Evolutionary conservation across 2,113 vertebrate species (phyloP).

Genomic region (Cisticola juncidis): DNA sequence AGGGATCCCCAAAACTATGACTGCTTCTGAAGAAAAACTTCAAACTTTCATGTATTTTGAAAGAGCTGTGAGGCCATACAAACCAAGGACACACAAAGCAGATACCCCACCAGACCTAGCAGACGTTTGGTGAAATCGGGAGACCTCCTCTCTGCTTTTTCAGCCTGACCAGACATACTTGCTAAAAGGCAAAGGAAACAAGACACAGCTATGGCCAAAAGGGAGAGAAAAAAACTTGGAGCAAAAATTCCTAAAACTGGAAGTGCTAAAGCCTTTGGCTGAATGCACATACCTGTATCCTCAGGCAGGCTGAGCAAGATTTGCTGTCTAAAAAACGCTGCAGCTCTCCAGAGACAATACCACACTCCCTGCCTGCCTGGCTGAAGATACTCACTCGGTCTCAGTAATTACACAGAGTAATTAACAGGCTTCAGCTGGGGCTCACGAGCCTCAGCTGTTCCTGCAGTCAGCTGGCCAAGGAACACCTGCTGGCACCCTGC

Average conservation of each 20-base stretch:
- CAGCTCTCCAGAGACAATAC: rapidly evolving
- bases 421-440: background rate
- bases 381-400: rapidly evolving
- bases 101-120: background rate
- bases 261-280: background rate
- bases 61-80: background rate
- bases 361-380: rapidly evolving
- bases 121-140: background rate
- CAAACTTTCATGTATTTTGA: background rate
- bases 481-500: background rate
- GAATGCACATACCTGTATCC: background rate
- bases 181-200: background rate
- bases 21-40: background rate
- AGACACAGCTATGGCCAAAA: background rate
- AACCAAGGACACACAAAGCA: background rate
- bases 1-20: background rate
- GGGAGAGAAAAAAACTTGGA: background rate
- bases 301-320: background rate
- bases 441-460: background rate
- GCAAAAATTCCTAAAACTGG: background rate
- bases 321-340: background rate
- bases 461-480: background rate
- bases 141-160: background rate
- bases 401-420: rapidly evolving
- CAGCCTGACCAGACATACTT: background rate